These are phyloP conservation scores for Alca torda DNA, from an alignment of 2,797 vertebrate species.

Conservation along the genomic window DNA sequence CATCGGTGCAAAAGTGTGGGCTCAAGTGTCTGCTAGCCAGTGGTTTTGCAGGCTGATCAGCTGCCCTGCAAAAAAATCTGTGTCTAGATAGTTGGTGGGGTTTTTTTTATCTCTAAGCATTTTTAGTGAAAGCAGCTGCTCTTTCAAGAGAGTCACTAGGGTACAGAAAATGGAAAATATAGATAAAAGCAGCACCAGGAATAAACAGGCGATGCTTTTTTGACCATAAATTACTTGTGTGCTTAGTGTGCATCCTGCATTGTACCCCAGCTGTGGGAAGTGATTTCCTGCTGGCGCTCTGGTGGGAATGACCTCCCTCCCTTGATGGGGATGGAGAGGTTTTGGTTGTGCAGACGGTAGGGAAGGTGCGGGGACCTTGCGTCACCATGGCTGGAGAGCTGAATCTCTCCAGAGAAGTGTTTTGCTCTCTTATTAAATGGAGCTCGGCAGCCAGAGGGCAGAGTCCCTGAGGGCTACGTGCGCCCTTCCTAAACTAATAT, in stretches of 20 bases:
- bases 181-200: not conserved
- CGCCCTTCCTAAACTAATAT: conserved; percentile 36
- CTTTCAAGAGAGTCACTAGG: not conserved
- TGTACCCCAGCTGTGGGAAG: accelerated
- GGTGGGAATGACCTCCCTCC: not conserved
- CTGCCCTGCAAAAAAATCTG: not conserved
- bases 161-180: not conserved
- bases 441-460: not conserved
- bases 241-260: not conserved
- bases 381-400: conserved; percentile 25
- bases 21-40: not conserved
- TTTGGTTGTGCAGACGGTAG: not conserved
- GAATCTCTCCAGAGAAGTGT: not conserved
- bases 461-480: not conserved
- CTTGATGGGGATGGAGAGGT: not conserved
- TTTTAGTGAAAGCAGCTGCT: not conserved
- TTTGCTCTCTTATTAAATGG: conserved; percentile 10
- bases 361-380: not conserved
- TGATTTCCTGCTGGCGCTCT: not conserved
- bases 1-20: not conserved
- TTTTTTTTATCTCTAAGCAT: not conserved
- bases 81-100: not conserved
- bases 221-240: not conserved
- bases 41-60: not conserved
- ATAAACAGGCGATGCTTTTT: not conserved